phyloP scores from a whole-genome alignment of 2,113 vertebrate species.

The Ictalurus furcatus region DNA sequence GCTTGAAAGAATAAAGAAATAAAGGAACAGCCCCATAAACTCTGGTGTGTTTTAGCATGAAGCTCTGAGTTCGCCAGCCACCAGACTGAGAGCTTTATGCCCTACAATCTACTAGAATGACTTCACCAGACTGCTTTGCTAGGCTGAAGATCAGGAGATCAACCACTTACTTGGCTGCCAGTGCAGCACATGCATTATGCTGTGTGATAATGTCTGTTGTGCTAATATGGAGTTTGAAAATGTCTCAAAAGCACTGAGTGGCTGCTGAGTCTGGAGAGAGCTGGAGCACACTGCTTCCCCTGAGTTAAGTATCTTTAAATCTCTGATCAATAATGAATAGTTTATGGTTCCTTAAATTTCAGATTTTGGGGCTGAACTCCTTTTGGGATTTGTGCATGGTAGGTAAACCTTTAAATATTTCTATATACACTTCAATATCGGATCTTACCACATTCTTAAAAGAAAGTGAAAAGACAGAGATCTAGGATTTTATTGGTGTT shows the following conservation, averaged over 20 bases:
- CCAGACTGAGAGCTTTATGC: neutral
- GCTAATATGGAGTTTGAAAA: slow-evolving; percentile 34
- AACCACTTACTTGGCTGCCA: neutral
- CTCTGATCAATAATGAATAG: neutral
- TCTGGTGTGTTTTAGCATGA: neutral
- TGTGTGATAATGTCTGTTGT: neutral
- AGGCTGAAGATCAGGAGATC: slow-evolving; percentile 20
- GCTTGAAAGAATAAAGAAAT: neutral
- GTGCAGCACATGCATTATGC: slow-evolving; percentile 6
- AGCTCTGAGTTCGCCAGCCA: neutral
- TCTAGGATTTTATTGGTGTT: neutral
- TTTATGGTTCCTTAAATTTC: neutral
- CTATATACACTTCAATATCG: neutral
- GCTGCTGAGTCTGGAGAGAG: neutral
- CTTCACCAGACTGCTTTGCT: neutral
- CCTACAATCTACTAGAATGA: neutral
- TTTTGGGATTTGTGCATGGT: neutral
- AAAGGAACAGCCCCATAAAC: neutral
- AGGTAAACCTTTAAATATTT: neutral
- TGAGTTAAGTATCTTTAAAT: slow-evolving; percentile 5
- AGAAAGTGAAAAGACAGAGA: neutral
- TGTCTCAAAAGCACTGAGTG: neutral
- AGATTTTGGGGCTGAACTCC: neutral
- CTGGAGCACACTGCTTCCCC: neutral
- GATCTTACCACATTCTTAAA: neutral